phyloP scores from a whole-genome alignment of 2,888 invertebrate species.

The Tetramorium bicarinatum region DNA sequence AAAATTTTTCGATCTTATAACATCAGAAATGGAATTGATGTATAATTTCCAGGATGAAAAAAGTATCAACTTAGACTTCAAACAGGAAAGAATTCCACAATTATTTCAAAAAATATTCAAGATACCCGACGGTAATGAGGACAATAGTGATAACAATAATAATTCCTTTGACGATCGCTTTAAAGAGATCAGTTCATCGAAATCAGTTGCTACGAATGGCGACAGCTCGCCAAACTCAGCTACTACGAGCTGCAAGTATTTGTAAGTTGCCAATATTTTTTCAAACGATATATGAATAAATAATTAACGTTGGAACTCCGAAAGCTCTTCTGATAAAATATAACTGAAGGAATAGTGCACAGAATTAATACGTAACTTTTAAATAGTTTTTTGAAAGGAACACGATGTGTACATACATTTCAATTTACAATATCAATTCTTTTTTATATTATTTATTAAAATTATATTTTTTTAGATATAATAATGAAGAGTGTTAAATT shows the following conservation, averaged over 20 bases:
- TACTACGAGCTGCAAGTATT: conserved; percentile 54
- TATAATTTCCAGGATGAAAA: conserved; percentile 77
- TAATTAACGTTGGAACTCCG: not conserved
- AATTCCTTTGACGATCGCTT: conserved; percentile 57
- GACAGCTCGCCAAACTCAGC: conserved; percentile 52
- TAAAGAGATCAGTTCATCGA: conserved; percentile 63
- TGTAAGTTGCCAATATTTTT: conserved; percentile 67
- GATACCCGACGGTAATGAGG: conserved; percentile 74
- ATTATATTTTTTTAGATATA: not conserved
- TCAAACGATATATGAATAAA: not conserved
- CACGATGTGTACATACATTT: not conserved
- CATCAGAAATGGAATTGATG: not conserved
- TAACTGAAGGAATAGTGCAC: not conserved
- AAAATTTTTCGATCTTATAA: conserved; percentile 5
- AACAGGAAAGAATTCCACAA: conserved; percentile 68
- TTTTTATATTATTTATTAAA: not conserved
- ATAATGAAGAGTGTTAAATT: not conserved
- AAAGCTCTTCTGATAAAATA: not conserved
- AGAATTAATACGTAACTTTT: not conserved
- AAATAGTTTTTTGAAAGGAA: not conserved
- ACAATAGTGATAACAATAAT: conserved; percentile 62
- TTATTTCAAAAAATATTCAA: conserved; percentile 76
- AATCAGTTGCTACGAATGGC: conserved; percentile 70
- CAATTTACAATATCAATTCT: not conserved
- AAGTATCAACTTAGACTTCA: conserved; percentile 78